phyloP scores from a whole-genome alignment of 2,113 vertebrate genomes.

The Felis chaus region DNA sequence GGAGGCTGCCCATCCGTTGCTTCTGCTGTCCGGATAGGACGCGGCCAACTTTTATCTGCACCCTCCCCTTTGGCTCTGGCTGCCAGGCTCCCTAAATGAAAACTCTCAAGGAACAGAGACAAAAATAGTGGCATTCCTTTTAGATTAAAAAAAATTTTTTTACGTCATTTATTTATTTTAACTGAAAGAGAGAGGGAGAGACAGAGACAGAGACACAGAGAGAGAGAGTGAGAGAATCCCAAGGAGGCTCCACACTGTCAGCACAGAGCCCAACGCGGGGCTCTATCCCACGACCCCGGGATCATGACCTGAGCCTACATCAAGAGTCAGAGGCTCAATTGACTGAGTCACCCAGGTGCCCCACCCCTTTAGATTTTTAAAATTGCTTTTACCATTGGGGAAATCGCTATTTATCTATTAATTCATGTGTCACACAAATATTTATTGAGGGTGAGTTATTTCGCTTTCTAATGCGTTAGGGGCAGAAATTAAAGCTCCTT shows the following conservation, averaged over 20 bases:
- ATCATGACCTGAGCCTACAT: no score
- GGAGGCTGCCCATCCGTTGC: background rate
- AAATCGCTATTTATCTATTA: slow-evolving; percentile 13
- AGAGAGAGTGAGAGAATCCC: no score
- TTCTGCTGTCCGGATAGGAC: slow-evolving; percentile 47
- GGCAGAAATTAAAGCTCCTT: background rate
- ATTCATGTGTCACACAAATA: slow-evolving; percentile 4
- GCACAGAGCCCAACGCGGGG: no score
- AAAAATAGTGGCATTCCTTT: background rate
- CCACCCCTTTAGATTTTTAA: background rate
- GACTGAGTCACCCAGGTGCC: no score
- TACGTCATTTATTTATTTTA: no score
- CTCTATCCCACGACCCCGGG: no score
- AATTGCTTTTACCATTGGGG: background rate
- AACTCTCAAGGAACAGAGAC: background rate
- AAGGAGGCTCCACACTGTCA: no score
- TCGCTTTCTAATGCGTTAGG: background rate
- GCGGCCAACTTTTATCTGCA: background rate
- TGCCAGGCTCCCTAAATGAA: background rate
- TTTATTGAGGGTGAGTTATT: background rate
- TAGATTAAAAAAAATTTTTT: no score
- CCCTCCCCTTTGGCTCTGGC: background rate
- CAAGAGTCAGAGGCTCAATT: no score
- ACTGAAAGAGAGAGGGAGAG: no score
- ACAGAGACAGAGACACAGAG: no score